Percentiles rank a stretch among this genome's conserved stretches.
Conservation (phyloP, 2,797 vertebrate genomes). For the Melanogrammus aeglefinus region DNA sequence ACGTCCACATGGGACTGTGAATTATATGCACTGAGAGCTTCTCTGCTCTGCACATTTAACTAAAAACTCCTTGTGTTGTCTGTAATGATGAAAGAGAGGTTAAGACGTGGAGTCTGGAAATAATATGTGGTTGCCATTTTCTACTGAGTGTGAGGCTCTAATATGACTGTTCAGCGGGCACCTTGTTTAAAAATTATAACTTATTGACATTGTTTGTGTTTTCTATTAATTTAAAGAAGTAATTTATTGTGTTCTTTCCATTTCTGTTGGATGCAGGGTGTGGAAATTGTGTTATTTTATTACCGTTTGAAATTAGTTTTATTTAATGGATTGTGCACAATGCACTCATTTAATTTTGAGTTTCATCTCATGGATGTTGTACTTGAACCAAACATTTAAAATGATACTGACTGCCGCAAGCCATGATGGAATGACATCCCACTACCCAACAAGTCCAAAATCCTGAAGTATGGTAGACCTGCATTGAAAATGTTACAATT, state of each 20-base stretch:
- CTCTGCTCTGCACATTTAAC: conserved; percentile 30
- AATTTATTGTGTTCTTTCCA: conserved; percentile 78
- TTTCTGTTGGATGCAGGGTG: conserved; percentile 59
- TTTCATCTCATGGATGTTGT: conserved; percentile 37
- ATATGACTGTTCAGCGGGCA: conserved; percentile 64
- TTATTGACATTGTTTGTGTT: conserved; percentile 57
- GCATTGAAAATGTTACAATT: conserved; percentile 3
- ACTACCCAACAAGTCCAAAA: conserved; percentile 45
- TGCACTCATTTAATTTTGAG: conserved; percentile 45
- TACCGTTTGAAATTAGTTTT: conserved; percentile 37
- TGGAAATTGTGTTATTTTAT: conserved; percentile 35
- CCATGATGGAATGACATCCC: conserved; percentile 35
- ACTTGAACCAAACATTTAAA: conserved; percentile 42
- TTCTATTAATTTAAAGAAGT: conserved; percentile 75
- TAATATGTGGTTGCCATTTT: conserved; percentile 53
- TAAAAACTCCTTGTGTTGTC: conserved; percentile 35
- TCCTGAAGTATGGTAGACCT: conserved; percentile 4
- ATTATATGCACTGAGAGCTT: conserved; percentile 49
- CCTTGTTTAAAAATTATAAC: conserved; percentile 68
- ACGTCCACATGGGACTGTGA: conserved; percentile 35
- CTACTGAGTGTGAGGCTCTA: conserved; percentile 24
- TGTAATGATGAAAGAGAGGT: conserved; percentile 26
- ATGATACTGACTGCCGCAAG: conserved; percentile 52
- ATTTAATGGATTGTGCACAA: conserved; percentile 35
- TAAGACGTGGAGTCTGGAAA: conserved; percentile 64